Base-by-base conservation (phyloP, 2,888 invertebrate genomes). In the Andrena camellia region DNA sequence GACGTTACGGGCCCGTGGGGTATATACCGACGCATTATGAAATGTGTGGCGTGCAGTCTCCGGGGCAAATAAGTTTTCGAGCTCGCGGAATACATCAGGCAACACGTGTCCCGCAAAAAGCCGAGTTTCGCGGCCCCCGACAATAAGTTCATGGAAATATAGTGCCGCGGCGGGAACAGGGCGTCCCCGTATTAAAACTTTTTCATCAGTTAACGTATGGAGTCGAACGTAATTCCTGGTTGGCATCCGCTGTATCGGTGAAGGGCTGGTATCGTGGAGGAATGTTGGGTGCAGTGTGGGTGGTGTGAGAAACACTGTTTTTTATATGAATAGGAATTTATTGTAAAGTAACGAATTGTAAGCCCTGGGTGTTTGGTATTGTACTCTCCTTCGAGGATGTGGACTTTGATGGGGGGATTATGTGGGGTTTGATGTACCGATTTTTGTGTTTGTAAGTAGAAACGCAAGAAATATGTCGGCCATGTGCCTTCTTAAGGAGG, bases 91-190 rank as follows among this genome's bases (percentile, higher is more conserved):
- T 91, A 91, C 88, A 90, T 89, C 89, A 90, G 90, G 92, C 92
- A 92, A 92, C 92, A 92, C 91, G 92, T 92, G 92, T 92, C 92
- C 86, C 79, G 91, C 88, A 91, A 92, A 92, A 91, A 92, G 90
- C 91, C 83, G 88, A 90, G 88, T 91, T 91, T 88, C 86, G 81
- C 87, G 83, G 54, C 74, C 69, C 72, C 69, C 74, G 75, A 91
- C 90, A 91, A 91, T 92, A 92, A 92, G 90, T 92, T 92, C 84
- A 91, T 91, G 92, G 90, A 91, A 92, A 92, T 90, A 90, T 90
- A 92, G 89, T 84, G 86, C 68, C 84, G 90, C 90, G 76, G 71
- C 73, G 92, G 90, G 91, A 89, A 69, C 70, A 83, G 81, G 62
- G 5, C 48, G 85, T 80, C 82, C 78, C 29, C 84, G 90, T 90